Percentiles rank a stretch among this genome's conserved stretches.
phyloP scores from a whole-genome alignment of 2,113 vertebrate species.

The Oxygymnocypris stewartii region DNA sequence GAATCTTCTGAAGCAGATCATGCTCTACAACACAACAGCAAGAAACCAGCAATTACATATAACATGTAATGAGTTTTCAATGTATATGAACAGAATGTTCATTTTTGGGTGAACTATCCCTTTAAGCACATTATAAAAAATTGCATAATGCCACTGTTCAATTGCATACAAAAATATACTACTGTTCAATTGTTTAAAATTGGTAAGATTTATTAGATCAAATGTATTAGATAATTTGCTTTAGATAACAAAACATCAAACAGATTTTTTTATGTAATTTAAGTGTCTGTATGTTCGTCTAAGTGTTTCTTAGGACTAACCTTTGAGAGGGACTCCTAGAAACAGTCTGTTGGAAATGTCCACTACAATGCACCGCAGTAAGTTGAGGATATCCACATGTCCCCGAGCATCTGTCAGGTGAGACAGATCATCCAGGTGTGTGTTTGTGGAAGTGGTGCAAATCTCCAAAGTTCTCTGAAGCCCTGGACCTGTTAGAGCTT shows the following conservation, averaged over 20 bases:
- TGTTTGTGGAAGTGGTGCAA: slow-evolving; percentile 38
- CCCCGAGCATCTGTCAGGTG: slow-evolving; percentile 57
- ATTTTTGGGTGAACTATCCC: not conserved
- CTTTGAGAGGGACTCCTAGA: slow-evolving; percentile 83
- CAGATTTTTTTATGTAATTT: not conserved
- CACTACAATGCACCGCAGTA: slow-evolving; percentile 86
- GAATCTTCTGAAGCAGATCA: slow-evolving; percentile 86
- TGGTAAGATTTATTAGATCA: not conserved
- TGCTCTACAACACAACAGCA: slow-evolving; percentile 75
- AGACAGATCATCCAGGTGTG: slow-evolving; percentile 69
- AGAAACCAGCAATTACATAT: slow-evolving; percentile 10
- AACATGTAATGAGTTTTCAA: not conserved
- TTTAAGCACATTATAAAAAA: not conserved
- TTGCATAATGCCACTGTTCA: not conserved
- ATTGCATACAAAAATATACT: not conserved
- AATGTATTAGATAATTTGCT: not conserved
- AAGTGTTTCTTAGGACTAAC: slow-evolving; percentile 67
- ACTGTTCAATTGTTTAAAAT: not conserved
- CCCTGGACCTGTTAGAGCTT: slow-evolving; percentile 88
- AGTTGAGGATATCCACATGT: slow-evolving; percentile 78
- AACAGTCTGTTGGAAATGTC: slow-evolving; percentile 91
- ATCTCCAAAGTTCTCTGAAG: slow-evolving; percentile 79
- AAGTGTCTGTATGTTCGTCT: not conserved
- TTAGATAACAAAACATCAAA: not conserved
- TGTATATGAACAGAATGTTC: not conserved